Conservation (phyloP, 1,140 invertebrate species). For the Nasonia longicornis region DNA sequence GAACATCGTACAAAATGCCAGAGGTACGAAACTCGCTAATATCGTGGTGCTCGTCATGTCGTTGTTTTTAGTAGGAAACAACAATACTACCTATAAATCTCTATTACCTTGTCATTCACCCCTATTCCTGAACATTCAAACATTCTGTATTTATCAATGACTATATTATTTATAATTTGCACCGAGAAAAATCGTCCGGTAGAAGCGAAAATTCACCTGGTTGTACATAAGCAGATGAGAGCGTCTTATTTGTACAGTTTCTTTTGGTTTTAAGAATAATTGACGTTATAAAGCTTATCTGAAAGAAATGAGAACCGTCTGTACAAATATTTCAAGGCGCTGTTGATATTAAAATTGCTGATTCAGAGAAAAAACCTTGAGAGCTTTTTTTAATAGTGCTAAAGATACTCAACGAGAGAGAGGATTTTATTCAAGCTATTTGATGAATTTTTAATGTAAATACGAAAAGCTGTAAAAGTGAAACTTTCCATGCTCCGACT, state of each 20-base stretch:
- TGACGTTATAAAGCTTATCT: not conserved
- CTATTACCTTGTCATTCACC: constrained; percentile 19
- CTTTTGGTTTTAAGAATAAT: not conserved
- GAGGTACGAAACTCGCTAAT: not conserved
- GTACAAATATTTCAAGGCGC: not conserved
- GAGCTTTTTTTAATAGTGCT: not conserved
- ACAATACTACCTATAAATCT: constrained; percentile 23
- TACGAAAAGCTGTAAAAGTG: not conserved
- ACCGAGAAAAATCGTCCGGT: constrained; percentile 29
- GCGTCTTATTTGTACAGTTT: not conserved
- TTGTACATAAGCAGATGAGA: not conserved
- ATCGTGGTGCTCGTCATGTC: constrained; percentile 31
- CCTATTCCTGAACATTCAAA: constrained; percentile 12
- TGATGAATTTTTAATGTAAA: not conserved
- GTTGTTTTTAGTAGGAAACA: constrained; percentile 33
- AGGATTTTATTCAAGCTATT: not conserved
- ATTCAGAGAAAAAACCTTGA: not conserved
- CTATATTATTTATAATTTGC: constrained; percentile 19
- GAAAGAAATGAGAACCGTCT: not conserved
- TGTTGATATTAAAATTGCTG: not conserved
- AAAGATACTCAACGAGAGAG: not conserved
- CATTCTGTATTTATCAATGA: constrained; percentile 20
- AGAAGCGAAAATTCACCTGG: not conserved
- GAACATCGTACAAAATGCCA: not conserved
- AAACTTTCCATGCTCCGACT: not conserved